Conservation (phyloP, 1,140 invertebrate genomes). For the Lasioglossum baleicum region DNA sequence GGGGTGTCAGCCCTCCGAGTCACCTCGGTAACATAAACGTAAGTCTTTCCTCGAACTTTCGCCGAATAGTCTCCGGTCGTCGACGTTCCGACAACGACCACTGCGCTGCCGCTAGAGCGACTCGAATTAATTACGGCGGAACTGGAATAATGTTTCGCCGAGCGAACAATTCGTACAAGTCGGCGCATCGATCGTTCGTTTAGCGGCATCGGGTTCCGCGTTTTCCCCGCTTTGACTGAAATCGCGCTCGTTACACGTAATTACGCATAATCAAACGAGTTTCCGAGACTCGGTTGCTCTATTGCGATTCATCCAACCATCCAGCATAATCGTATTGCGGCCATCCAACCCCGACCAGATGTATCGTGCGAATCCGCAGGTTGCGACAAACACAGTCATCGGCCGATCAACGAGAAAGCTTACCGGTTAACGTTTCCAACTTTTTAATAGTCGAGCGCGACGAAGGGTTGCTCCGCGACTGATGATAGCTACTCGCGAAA, state of each 20-base stretch:
- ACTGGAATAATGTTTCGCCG: not conserved
- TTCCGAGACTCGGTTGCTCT: not conserved
- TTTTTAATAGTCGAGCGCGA: constrained; percentile 3
- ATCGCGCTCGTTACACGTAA: constrained; percentile 7
- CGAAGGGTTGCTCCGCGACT: not conserved
- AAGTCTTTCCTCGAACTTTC: constrained; percentile 55
- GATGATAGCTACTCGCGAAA: not conserved
- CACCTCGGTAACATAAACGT: constrained; percentile 76
- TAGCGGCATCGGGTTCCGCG: not conserved
- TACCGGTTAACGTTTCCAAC: not conserved
- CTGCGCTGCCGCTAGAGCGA: no score
- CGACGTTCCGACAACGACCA: not conserved
- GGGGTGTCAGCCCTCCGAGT: constrained; percentile 72
- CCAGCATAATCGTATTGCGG: no score
- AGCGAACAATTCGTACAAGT: not conserved
- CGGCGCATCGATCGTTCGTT: not conserved
- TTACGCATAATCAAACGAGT: not conserved
- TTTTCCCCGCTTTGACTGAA: constrained; percentile 1
- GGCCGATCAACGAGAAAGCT: no score
- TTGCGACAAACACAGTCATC: not conserved
- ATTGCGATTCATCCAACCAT: not conserved
- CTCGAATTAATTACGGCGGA: no score
- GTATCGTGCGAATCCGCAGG: constrained; percentile 4
- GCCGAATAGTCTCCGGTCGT: not conserved
- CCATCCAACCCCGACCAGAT: no score